Evolutionary conservation across 2,113 vertebrate genomes (phyloP), one percentile per base, ranked within the genome.

Genomic region (Triplophysa rosa): DNA sequence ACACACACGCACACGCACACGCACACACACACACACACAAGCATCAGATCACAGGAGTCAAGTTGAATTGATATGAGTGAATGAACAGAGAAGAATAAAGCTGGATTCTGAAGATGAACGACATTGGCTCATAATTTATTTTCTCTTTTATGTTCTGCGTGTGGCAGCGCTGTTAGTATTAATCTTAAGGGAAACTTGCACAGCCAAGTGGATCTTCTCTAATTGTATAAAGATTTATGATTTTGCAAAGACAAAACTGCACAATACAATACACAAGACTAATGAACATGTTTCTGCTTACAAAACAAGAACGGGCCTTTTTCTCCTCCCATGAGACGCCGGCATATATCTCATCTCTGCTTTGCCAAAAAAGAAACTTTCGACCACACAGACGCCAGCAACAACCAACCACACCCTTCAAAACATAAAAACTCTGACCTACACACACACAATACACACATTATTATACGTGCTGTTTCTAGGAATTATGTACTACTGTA

Each of bases 161-260:
- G 63, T 52, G 16, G 40, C 56, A 71, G 68, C 37, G 68, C 42
- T 21, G 26, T 45, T 71, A 47, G 11, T 52, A 79, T 79, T 79
- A 71, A 70, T 79, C 78, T 79, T 52, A 19, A 23, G 24, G 37
- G n/a, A 77, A 83, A 80, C 64, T 58, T 56, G 71, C 78, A 77
- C 74, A 68, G 74, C 21, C 66, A 66, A 83, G 47, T 76, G 66
- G n/a, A 80, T 67, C 61, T 23, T 63, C 52, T 26, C 33, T 69
- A 84, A 83, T 78, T 84, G 68, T 21, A 33, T n/a, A 56, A 79
- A 65, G 70, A 83, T 67, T 74, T 80, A 69, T 66, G 66, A 54
- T 80, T 79, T 71, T 21, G 24, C 59, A 56, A 54, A 65, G 37
- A 61, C 64, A 52, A 49, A 73, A 78, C 45, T 58, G 45, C 54